A percentile compares a stretch with the other conserved stretches of the same genome.
phyloP scores from a whole-genome alignment of 2,888 invertebrate genomes.

The Noctua fimbriata region DNA sequence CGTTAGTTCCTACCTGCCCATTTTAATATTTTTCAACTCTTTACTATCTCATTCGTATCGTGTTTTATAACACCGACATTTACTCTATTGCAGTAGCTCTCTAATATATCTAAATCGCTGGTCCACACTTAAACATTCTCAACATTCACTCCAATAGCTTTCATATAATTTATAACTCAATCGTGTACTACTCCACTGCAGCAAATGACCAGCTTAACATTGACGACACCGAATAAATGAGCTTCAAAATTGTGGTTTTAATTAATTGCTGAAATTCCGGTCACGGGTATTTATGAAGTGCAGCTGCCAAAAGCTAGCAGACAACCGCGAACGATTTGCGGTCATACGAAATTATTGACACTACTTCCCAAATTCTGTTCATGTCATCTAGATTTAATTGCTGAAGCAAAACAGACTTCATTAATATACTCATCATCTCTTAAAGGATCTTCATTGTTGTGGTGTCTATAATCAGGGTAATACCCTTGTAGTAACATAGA shows the following conservation, averaged over 20 bases:
- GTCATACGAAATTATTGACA: conserved; percentile 42
- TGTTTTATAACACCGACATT: neutral
- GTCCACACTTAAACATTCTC: conserved; percentile 1
- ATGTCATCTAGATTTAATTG: conserved; percentile 24
- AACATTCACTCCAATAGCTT: conserved; percentile 6
- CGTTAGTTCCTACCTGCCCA: neutral
- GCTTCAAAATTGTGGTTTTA: conserved; percentile 50
- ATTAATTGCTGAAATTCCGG: conserved; percentile 52
- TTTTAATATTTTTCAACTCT: neutral
- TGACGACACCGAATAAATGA: conserved; percentile 46
- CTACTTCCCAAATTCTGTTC: neutral
- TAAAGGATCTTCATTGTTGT: conserved; percentile 22
- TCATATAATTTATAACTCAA: conserved; percentile 18
- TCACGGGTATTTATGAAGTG: conserved; percentile 43
- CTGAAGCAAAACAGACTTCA: neutral
- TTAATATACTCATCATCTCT: neutral
- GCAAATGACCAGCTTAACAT: conserved; percentile 1
- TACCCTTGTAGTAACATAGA: conserved; percentile 38
- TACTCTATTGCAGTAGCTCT: neutral
- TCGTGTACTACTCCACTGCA: neutral
- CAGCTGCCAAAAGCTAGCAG: conserved; percentile 45
- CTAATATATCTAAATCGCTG: conserved; percentile 5
- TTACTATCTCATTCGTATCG: neutral
- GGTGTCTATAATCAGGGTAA: conserved; percentile 44
- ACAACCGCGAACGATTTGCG: conserved; percentile 53